A percentile compares a stretch with the other conserved stretches of the same genome.
Evolutionary conservation across 2,797 vertebrate species (phyloP).

Genomic region (Bradypus variegatus): DNA sequence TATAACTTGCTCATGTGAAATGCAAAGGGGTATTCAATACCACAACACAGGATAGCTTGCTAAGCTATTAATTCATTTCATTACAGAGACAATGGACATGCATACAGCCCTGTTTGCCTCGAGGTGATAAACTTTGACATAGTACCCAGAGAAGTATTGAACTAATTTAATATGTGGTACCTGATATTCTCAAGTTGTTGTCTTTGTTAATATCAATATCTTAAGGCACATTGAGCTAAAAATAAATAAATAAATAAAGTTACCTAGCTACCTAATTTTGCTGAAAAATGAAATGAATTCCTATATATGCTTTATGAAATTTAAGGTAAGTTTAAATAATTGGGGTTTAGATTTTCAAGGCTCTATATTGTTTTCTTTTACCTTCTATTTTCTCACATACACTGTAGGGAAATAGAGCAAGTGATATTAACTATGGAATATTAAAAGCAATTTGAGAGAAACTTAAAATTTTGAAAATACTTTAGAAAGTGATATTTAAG

Average conservation of each 20-base stretch:
- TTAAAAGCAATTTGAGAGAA: not conserved
- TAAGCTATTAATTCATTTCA: not conserved
- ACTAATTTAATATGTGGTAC: not conserved
- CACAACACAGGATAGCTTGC: not conserved
- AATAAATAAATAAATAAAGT: not conserved
- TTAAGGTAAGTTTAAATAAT: not conserved
- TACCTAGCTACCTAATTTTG: not conserved
- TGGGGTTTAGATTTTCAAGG: not conserved
- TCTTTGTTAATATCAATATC: not conserved
- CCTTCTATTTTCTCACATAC: not conserved
- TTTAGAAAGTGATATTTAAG: not conserved
- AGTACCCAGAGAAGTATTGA: not conserved
- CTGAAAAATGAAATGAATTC: not conserved
- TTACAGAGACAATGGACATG: not conserved
- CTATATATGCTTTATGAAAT: not conserved
- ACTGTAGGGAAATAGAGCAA: not conserved
- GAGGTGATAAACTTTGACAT: not conserved
- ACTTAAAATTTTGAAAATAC: not conserved
- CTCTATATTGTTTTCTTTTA: not conserved
- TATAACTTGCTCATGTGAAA: not conserved
- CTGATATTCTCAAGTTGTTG: not conserved
- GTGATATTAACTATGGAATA: not conserved
- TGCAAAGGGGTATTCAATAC: slow-evolving; percentile 2
- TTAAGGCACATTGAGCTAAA: not conserved
- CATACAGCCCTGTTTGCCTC: not conserved